Evolutionary conservation across 2,888 invertebrate species (phyloP), one percentile per base, ranked within the genome.

Genomic region (Theretra japonica): DNA sequence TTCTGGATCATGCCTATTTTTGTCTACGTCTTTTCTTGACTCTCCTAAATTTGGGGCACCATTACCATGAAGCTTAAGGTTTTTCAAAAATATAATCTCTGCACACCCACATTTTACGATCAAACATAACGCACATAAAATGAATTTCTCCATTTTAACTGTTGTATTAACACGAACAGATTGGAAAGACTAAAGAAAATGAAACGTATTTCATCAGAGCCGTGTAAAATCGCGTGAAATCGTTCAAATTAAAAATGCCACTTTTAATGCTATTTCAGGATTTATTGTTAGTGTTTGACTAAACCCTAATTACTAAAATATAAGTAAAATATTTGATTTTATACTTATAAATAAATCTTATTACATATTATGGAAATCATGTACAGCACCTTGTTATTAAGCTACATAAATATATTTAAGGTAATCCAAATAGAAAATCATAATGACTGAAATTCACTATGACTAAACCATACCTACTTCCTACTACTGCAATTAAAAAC

Each of bases 161-260:
- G 28, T 28, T n/a, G 41, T 41, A 65, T 23, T 41, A 23, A 21
- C 41, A 41, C 41, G 23, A 21, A 48, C 23, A n/a, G 17, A 23
- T 48, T 48, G 1, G 23, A 17, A 48, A 48, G 65, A 23, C 23
- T 65, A 53, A 53, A 53, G 41, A 58, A 58, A 58, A 23, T 25
- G 23, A 65, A 65, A 62, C 62, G 21, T 80, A 76, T 79, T 78
- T 75, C 48, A 57, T 25, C 33, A 70, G 71, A 69, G 50, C 53
- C 73, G 62, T 68, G 73, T 74, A 75, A 56, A 75, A 73, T 77
- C 70, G 77, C 72, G 75, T 53, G 72, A 70, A 75, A 73, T 76
- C 73, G 68, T 73, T 73, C 68, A 73, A 79, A 80, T 81, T 81
- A 77, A 76, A 80, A 81, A 76, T 79, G 56, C 72, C 70, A 70